phyloP scores from a whole-genome alignment of 2,888 invertebrate species.

The Cremastinae sp. region DNA sequence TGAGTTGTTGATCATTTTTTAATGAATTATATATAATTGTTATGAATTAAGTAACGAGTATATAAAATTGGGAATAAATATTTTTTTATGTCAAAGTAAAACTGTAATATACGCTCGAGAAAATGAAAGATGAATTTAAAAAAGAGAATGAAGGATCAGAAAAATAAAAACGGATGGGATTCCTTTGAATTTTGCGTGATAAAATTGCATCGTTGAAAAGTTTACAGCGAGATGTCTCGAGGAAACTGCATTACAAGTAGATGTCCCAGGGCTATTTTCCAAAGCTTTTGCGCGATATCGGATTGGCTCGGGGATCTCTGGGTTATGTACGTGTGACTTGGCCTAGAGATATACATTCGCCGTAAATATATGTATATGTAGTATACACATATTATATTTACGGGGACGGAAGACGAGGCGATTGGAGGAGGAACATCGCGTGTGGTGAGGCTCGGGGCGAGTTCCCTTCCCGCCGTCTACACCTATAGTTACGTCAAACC shows the following conservation, averaged over 20 bases:
- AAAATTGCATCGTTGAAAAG: constrained; percentile 12
- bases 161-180: neutral
- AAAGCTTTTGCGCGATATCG: constrained; percentile 9
- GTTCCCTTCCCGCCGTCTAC: neutral
- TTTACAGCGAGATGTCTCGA: neutral
- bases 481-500: neutral
- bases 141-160: too few species aligned
- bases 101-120: too few species aligned
- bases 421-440: neutral
- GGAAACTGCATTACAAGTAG: neutral
- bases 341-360: too few species aligned
- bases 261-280: constrained; percentile 5
- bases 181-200: neutral
- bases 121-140: too few species aligned
- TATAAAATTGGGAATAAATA: too few species aligned
- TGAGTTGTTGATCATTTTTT: too few species aligned
- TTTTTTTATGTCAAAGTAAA: too few species aligned
- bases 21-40: too few species aligned
- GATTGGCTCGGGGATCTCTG: constrained; percentile 16
- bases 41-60: too few species aligned
- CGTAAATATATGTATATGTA: neutral
- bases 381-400: too few species aligned
- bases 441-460: constrained; percentile 1
- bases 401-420: neutral
- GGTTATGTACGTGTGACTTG: neutral